Conservation (phyloP, 2,113 vertebrate species). For the Tetrax tetrax region DNA sequence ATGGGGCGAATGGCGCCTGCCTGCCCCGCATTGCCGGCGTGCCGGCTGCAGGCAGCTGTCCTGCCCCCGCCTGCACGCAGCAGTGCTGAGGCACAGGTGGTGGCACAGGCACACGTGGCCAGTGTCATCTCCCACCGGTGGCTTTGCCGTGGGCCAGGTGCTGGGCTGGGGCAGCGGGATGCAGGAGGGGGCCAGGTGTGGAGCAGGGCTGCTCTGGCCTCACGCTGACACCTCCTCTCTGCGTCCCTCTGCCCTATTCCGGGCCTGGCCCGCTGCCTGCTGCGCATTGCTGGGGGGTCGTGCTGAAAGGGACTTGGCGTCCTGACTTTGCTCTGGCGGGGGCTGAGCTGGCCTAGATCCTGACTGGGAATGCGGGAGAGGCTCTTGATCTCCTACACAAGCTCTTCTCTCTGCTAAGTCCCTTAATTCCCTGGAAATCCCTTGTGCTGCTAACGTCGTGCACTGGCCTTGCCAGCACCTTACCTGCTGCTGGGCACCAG, state of each 20-base stretch:
- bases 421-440: conserved; percentile 53
- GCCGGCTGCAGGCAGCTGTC: conserved; percentile 36
- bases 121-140: fast-evolving
- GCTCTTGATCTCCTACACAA: background rate
- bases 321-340: background rate
- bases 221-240: background rate
- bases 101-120: fast-evolving
- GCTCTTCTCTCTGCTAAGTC: conserved; percentile 23
- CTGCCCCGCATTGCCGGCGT: fast-evolving
- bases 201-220: background rate
- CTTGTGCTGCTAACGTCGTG: background rate
- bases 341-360: background rate
- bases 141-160: fast-evolving
- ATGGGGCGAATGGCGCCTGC: background rate
- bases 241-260: background rate
- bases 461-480: background rate
- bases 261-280: background rate
- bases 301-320: conserved; percentile 35
- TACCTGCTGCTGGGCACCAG: background rate
- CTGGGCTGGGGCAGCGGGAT: fast-evolving
- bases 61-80: background rate
- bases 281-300: background rate
- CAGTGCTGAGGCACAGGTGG: background rate
- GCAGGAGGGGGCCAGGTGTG: background rate
- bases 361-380: background rate